Conservation (phyloP, 2,797 vertebrate species). For the Malurus leucopterus region DNA sequence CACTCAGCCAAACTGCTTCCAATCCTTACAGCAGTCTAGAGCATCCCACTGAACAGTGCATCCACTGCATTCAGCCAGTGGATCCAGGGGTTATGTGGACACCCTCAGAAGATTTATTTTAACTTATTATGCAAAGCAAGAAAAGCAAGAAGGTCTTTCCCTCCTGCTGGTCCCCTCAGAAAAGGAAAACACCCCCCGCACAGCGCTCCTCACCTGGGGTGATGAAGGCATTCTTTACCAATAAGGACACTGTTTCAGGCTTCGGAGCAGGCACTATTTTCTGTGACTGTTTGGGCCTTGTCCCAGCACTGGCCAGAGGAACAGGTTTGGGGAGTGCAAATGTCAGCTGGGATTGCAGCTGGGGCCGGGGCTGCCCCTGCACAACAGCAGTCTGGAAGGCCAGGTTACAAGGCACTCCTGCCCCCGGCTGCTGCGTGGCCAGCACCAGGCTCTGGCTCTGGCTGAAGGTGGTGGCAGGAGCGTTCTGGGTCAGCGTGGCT, state of each 20-base stretch:
- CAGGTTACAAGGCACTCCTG: constrained; percentile 64
- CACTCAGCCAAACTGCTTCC: background rate
- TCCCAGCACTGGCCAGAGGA: constrained; percentile 70
- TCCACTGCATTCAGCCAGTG: background rate
- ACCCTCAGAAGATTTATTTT: background rate
- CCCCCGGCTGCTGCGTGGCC: constrained; percentile 53
- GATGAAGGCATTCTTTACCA: constrained; percentile 76
- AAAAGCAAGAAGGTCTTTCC: background rate
- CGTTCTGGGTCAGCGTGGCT: constrained; percentile 74
- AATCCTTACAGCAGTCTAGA: background rate
- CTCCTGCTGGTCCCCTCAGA: background rate
- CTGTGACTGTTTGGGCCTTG: constrained; percentile 78
- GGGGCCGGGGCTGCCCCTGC: constrained; percentile 49
- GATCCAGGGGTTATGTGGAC: background rate
- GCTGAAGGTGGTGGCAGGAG: constrained; percentile 81
- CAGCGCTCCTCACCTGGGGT: constrained; percentile 77
- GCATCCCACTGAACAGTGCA: background rate
- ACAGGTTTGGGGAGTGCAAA: constrained; percentile 83
- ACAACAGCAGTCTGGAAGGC: constrained; percentile 63
- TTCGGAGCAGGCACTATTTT: constrained; percentile 83
- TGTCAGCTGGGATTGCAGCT: constrained; percentile 65
- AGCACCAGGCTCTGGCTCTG: constrained; percentile 76
- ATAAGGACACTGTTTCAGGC: constrained; percentile 75
- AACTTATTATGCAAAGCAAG: background rate
- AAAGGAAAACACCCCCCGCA: background rate